A percentile compares a stretch with the other conserved stretches of the same genome.
phyloP scores from a whole-genome alignment of 2,888 invertebrate genomes.

The Callosobruchus maculatus region DNA sequence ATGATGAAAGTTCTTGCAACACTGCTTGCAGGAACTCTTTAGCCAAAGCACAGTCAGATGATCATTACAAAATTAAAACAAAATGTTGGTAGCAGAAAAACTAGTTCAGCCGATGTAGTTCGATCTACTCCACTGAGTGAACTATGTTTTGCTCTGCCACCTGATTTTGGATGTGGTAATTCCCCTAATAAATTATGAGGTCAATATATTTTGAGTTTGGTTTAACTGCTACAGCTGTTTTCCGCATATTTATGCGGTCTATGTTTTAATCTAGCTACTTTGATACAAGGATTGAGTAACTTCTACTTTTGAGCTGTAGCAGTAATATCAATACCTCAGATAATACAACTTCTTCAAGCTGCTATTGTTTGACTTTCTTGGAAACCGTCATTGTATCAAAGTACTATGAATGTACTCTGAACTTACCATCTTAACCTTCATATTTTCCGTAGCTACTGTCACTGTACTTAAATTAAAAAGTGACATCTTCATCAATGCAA shows the following conservation, averaged over 20 bases:
- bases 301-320: background rate
- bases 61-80: background rate
- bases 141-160: background rate
- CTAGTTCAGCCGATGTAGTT: background rate
- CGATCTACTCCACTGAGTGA: background rate
- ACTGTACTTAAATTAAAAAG: no score
- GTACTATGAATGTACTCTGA: background rate
- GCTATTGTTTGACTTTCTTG: no score
- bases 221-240: background rate
- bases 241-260: background rate
- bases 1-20: background rate
- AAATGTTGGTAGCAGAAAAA: background rate
- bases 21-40: conserved; percentile 2
- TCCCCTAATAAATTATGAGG: background rate
- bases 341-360: no score
- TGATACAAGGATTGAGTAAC: background rate
- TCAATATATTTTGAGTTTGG: background rate
- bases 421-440: background rate
- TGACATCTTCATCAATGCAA: no score
- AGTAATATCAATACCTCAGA: background rate
- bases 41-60: conserved; percentile 14
- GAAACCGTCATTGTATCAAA: background rate
- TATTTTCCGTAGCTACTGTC: no score
- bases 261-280: background rate
- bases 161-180: background rate